Conservation (phyloP, 2,113 vertebrate genomes). For the Menura novaehollandiae region DNA sequence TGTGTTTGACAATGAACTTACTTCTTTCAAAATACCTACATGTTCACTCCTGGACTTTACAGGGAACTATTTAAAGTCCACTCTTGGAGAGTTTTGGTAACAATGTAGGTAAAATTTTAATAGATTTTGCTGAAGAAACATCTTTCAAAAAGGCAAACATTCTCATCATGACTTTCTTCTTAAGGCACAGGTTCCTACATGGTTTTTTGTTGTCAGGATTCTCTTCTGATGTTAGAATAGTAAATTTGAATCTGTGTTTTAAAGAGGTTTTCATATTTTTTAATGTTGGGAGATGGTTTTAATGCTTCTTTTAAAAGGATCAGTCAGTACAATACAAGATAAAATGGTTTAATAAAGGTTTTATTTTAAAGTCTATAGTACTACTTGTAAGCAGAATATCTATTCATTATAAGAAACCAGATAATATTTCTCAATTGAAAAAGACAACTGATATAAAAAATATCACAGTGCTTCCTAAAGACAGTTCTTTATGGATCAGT, state of each 20-base stretch:
- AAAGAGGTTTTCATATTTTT: not conserved
- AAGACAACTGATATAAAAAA: not conserved
- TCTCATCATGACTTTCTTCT: not conserved
- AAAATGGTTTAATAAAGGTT: not conserved
- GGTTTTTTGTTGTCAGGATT: not conserved
- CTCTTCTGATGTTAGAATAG: not conserved
- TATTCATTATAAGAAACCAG: not conserved
- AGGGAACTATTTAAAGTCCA: not conserved
- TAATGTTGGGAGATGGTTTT: not conserved
- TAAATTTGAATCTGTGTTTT: not conserved
- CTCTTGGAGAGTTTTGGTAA: not conserved
- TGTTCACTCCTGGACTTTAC: not conserved
- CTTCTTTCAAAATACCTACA: not conserved
- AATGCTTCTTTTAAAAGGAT: not conserved
- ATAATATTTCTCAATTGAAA: not conserved
- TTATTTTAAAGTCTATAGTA: not conserved
- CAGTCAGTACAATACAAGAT: not conserved
- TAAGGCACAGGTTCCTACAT: not conserved
- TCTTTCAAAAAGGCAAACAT: not conserved
- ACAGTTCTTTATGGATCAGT: slow-evolving; percentile 36
- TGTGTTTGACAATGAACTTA: not conserved
- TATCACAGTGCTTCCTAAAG: not conserved
- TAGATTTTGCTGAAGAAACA: not conserved
- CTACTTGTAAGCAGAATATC: not conserved
- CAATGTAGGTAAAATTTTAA: not conserved